Evolutionary conservation across 2,113 vertebrate species (phyloP), one percentile per base, ranked within the genome.

Genomic region (Marmota monax): DNA sequence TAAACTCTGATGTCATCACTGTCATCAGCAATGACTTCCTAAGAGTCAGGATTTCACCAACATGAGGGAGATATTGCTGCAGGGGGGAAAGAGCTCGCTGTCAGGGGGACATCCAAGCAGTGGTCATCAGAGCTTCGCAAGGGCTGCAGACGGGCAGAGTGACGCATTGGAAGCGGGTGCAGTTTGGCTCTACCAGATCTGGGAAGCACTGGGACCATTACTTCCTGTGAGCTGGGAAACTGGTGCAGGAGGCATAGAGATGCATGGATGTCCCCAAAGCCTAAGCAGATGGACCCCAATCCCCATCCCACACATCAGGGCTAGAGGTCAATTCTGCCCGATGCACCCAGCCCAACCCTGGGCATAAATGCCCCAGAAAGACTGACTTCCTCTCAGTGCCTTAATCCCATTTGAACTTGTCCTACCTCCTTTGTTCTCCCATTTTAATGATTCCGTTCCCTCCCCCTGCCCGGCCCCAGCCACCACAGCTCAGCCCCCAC

Each of bases 401-500:
- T 97, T 97, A 92, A 97, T 91, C 45, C 53, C 84, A 95, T 98
- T 98, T 97, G 94, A 98, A 98, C 96, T 95, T 96, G 96, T 95
- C 94, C 96, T 88, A 48, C 65, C 70, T 79, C 56, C 92, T 98
- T 98, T 98, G 97, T 98, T 98, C 98, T 97, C 79, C 94, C 98
- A 97, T 97, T 98, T 99, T 98, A 98, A 99, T 98, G 98, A 98
- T 98, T 96, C 94, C 65, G 84, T 97, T 90, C 97, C 98, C 96
- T 97, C 97, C 88, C 1, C 16, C 97, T 29, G 89, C 73, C 94
- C 94, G 95, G 97, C 92, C 85, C 16, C 94, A 96, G 95, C 96
- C 96, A 96, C 90, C 73, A 53, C 96, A 96, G 97, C 96, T 97
- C 97, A 98, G 93, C 97, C 96, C 95, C 98, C 98, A 76, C 96